These are phyloP conservation scores for Pseudoips prasinana DNA, from an alignment of 2,888 invertebrate genomes.

Conservation along the genomic window DNA sequence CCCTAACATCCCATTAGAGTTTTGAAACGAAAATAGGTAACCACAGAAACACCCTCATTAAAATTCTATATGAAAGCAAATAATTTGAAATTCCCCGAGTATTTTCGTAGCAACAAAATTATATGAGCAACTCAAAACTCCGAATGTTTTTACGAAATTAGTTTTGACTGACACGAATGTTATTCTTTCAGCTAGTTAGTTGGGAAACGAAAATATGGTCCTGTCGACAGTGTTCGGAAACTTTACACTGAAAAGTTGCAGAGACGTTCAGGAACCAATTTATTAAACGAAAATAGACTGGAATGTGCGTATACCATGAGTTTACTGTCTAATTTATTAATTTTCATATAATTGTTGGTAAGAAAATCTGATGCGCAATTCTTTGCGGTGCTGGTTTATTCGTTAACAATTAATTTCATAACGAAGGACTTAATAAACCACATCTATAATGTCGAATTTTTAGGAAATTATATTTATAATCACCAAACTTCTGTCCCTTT, in stretches of 20 bases:
- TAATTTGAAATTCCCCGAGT: slow-evolving; percentile 26
- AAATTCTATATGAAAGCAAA: slow-evolving; percentile 18
- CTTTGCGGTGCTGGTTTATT: too few relatives aligned
- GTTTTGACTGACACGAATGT: slow-evolving; percentile 66
- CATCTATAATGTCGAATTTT: too few relatives aligned
- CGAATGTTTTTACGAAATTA: slow-evolving; percentile 51
- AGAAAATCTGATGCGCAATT: too few relatives aligned
- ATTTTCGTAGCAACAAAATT: too few relatives aligned
- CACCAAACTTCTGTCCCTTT: too few relatives aligned
- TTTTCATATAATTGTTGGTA: too few relatives aligned
- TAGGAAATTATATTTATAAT: too few relatives aligned
- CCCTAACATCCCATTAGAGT: too few relatives aligned
- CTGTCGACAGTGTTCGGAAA: slow-evolving; percentile 61
- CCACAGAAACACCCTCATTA: slow-evolving; percentile 4
- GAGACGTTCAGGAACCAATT: slow-evolving; percentile 50
- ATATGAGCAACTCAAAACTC: slow-evolving; percentile 44
- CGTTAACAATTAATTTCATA: too few relatives aligned
- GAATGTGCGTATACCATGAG: slow-evolving; percentile 4
- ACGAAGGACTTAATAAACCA: too few relatives aligned
- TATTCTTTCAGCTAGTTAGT: slow-evolving; percentile 61
- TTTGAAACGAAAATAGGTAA: too few relatives aligned
- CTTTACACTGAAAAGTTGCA: slow-evolving; percentile 70
- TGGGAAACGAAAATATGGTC: slow-evolving; percentile 58
- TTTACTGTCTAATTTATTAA: neutral
- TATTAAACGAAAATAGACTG: slow-evolving; percentile 60